These are phyloP conservation scores for Squalus acanthias DNA, from an alignment of 2,797 vertebrate species.

Conservation along the genomic window DNA sequence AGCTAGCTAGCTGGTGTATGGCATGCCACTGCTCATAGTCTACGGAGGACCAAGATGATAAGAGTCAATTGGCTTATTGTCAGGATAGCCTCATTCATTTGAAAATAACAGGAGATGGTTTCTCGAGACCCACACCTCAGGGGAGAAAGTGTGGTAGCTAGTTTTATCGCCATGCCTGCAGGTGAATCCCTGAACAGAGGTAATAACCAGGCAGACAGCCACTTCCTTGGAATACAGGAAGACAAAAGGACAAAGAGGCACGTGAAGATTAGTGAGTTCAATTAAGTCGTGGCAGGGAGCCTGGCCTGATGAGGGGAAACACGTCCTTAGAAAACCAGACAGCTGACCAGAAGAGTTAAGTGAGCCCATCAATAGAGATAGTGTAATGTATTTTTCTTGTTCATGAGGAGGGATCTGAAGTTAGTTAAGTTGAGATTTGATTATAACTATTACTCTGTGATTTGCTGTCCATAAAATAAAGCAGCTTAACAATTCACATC, in stretches of 20 bases:
- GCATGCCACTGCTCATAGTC: not conserved
- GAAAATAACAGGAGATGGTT: not conserved
- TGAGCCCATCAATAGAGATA: not conserved
- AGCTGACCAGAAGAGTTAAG: not conserved
- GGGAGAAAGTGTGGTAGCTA: not conserved
- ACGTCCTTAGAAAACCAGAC: not conserved
- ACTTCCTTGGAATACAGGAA: not conserved
- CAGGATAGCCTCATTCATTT: not conserved
- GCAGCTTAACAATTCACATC: not conserved
- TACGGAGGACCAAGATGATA: not conserved
- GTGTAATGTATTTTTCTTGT: not conserved
- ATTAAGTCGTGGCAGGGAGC: not conserved
- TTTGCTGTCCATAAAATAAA: not conserved
- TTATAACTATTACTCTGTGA: not conserved
- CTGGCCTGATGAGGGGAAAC: not conserved
- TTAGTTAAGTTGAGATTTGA: not conserved
- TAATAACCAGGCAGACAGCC: not conserved
- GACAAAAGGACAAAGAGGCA: not conserved
- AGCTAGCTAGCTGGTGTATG: not conserved
- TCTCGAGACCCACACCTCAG: not conserved
- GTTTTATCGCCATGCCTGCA: not conserved
- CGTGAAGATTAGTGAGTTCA: not conserved
- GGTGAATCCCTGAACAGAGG: not conserved
- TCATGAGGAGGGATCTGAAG: not conserved
- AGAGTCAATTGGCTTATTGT: not conserved